Base-by-base conservation (phyloP, 2,113 vertebrate species). In the Periophthalmodon schlosseri region DNA sequence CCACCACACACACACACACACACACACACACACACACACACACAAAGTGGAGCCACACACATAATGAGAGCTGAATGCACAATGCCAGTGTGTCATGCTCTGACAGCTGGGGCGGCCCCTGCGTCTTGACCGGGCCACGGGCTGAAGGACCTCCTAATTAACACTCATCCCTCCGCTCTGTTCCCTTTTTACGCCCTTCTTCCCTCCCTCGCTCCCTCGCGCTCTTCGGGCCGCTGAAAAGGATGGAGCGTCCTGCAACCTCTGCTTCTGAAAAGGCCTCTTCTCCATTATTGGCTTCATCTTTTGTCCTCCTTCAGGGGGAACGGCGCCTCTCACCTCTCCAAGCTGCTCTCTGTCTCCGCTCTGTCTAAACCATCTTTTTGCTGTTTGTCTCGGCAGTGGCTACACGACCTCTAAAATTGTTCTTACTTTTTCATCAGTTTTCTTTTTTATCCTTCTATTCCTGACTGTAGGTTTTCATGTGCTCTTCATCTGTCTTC, bases 61-160 rank as follows among this genome's bases (percentile, higher is more conserved):
- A 90, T 93, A 93, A 94, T 94, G 93, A 94, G 91, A 87, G 84
- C 92, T 92, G 92, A 93, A 92, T 92, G 91, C 89, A 94, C 93
- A 94, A 94, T 94, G 90, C 88, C 90, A 91, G 91, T 91, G 89
- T 92, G 93, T 93, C 94, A 92, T 89, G 88, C 88, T 93, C 90
- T 85, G 91, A 94, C 94, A 94, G 92, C 92, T 93, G 93, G 90
- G 91, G 90, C 84, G 83, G 92, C 88, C 92, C 91, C 92, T 89
- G 88, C 83, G 83, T 87, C 91, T 91, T 89, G 84, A 92, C 91
- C 91, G 73, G 86, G 85, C 92, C 91, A 91, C 77, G 83, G 92
- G 88, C 93, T 93, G 91, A 93, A 94, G 93, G 91, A 93, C 93
- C 93, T 92, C 89, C 92, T 93, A 94, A 94, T 94, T 94, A 94